Evolutionary conservation across 1,140 invertebrate genomes (phyloP).

Genomic region (Gryllus bimaculatus): DNA sequence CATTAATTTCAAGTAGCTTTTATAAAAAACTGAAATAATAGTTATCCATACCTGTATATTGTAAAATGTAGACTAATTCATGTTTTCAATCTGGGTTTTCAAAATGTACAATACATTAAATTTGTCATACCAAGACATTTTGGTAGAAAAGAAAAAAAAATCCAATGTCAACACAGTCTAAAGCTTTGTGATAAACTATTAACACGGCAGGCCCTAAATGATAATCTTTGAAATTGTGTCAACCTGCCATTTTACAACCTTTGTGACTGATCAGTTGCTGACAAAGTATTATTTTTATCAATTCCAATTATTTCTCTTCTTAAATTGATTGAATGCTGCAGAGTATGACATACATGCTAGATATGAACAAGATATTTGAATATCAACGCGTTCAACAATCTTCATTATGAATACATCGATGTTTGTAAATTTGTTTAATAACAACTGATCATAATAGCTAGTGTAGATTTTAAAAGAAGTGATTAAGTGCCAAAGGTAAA

Average conservation of each 20-base stretch:
- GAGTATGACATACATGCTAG: too few species aligned
- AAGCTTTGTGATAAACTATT: neutral
- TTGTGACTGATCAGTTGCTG: neutral
- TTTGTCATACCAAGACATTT: neutral
- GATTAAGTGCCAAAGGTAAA: neutral
- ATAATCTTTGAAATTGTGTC: neutral
- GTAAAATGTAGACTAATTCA: neutral
- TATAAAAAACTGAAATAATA: neutral
- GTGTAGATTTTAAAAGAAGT: neutral
- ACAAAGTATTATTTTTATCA: neutral
- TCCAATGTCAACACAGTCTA: neutral
- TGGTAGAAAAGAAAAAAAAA: neutral
- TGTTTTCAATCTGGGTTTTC: neutral
- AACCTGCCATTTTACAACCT: neutral
- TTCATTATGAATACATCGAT: neutral
- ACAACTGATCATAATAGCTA: neutral
- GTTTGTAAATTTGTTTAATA: conserved; percentile 1
- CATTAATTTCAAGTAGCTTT: neutral
- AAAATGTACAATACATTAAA: too few species aligned
- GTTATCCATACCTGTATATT: neutral
- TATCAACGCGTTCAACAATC: neutral
- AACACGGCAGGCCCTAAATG: neutral
- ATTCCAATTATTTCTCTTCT: neutral
- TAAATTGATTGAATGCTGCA: neutral
- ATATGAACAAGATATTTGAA: neutral